Evolutionary conservation across 2,888 invertebrate genomes (phyloP), one percentile per base, ranked within the genome.

Genomic region (Artemia sp.): DNA sequence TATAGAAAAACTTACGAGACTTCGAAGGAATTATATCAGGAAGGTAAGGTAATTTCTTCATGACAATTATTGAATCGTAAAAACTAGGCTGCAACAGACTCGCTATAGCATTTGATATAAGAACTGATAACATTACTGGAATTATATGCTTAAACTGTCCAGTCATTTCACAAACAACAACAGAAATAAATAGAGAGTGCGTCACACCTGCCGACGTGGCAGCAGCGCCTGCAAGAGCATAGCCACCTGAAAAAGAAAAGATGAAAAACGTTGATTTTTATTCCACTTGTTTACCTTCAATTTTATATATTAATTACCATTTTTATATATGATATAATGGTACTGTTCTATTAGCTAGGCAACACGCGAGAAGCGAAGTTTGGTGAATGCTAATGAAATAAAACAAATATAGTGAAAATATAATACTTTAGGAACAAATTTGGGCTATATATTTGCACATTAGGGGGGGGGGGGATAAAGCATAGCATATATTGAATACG

Each of bases 151-250:
- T 91, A 74, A 98, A 92, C 82, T 98, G 97, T 66, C 97, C 97
- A 0, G 97, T 97, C 87, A 98, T 89, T 81, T 98, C 97, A 79
- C 95, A 94, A 72, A 96, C 90, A 73, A 98, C 97, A 74, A 98
- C 96, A 73, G 94, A 92, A 66, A 96, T 95, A 2, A 95, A 95
- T 53, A 98, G 93, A 0, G 96, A 95, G 79, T 97, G 93, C 0
- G 97, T 97, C 7, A 97, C 95, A 2, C 94, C 92, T 3, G 95
- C 97, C 0, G 94, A 91, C 78, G 97, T 90, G 0, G 96, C 93
- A 0, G 92, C 92, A 0, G 92, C 92, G 0, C 96, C 96, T 0
- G 95, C 96, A 1, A 94, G 91, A 2, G 97, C 94, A 79, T 97
- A 98, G 0, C 96, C 95, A 51, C 96, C 92, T 83, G n/a, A 58